Conservation (phyloP, 2,113 vertebrate species). For the Penelope pileata region DNA sequence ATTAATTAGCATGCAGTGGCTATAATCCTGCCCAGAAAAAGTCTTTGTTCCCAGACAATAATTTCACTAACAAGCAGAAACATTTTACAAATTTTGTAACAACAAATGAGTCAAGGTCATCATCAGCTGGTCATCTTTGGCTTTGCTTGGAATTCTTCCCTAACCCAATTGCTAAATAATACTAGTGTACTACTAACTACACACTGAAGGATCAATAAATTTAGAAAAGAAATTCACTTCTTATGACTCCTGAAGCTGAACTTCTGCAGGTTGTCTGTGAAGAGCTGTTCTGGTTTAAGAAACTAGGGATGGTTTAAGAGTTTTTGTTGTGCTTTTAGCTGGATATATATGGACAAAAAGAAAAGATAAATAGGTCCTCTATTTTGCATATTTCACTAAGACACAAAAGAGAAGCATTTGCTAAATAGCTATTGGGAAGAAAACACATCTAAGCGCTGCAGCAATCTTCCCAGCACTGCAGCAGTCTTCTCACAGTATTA, state of each 20-base stretch:
- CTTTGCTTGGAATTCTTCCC: not conserved
- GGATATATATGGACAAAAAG: not conserved
- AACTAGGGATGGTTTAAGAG: not conserved
- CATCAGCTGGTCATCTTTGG: not conserved
- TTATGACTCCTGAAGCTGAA: not conserved
- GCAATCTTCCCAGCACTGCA: not conserved
- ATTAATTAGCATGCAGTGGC: not conserved
- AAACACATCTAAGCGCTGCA: not conserved
- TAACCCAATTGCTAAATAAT: not conserved
- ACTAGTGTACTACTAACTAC: not conserved
- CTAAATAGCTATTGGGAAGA: not conserved
- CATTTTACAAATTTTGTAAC: not conserved
- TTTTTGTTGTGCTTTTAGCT: not conserved
- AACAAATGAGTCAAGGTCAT: not conserved
- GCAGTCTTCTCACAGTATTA: not conserved
- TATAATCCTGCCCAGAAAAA: constrained; percentile 19
- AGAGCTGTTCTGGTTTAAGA: not conserved
- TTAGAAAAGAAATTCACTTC: not conserved
- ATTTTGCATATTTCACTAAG: not conserved
- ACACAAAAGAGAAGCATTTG: not conserved
- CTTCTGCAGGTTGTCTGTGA: not conserved
- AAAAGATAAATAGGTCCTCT: not conserved
- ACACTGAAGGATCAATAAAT: not conserved
- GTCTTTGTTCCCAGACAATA: constrained; percentile 13
- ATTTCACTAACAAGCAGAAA: constrained; percentile 23